Base-by-base conservation (phyloP, 2,888 invertebrate genomes). In the Elysia crispata region DNA sequence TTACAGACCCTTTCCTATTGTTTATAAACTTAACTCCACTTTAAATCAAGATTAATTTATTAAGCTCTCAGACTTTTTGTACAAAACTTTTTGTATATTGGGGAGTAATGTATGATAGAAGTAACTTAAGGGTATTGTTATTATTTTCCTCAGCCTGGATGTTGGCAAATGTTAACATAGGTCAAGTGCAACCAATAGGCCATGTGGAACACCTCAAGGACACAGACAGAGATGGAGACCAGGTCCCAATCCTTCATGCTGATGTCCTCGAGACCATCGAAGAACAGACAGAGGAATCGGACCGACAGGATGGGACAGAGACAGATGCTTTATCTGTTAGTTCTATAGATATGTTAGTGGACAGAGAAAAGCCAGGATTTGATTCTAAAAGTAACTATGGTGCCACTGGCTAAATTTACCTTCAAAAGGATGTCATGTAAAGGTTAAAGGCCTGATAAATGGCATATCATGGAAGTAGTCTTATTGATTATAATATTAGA, bases 101-200 rank as follows among this genome's bases (percentile, higher is more conserved):
- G n/a, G n/a, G n/a, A n/a, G n/a, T n/a, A n/a, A n/a, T 41, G 11
- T 41, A 41, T 11, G 11, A 41, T 41, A 41, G 41, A 11, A 6
- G 11, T 3, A 41, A 41, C 3, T 41, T 3, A 41, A 41, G 41
- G 41, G 11, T 41, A 41, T 41, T 11, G 11, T 28, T 41, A 70
- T 57, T 74, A 33, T n/a, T 57, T 50, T 15, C 84, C 86, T 6
- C 83, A 89, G 89, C 88, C 11, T 89, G 89, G 89, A 82, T 89
- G 79, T 74, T 87, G 77, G 88, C 89, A 18, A 87, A 86, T 79
- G 86, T 89, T 28, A 87, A 89, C 79, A 84, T 88, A n/a, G 88
- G 88, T 64, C 87, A 87, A 54, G 89, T 89, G n/a, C 89, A 89
- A 80, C 89, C 89, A 1, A 84, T 84, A 23, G 86, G 87, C 1